Evolutionary conservation across 2,797 vertebrate species (phyloP), one percentile per base, ranked within the genome.

Genomic region (Hippopotamyrus pictus): DNA sequence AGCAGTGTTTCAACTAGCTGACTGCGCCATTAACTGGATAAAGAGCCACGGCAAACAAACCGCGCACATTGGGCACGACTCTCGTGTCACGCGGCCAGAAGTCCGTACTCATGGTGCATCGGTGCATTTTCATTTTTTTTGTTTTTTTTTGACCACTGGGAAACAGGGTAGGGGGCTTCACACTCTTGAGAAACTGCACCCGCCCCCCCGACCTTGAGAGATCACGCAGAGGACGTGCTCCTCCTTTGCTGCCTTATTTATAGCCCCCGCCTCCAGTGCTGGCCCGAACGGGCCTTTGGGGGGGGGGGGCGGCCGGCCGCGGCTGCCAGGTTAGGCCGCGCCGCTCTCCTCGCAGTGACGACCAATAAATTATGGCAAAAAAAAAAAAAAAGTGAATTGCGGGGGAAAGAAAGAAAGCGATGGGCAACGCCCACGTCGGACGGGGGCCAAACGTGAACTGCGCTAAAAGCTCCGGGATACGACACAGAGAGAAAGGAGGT

Each of bases 301-400:
- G 89, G 37, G 62, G 33, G 29, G 11, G 0, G 22, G 62, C 9
- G 29, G 88, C 19, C 6, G 50, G 25, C 33, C 12, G 17, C 37
- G 19, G 54, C 48, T 22, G 44, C 82, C 90, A 87, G 90, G 88
- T 90, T 87, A 90, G 88, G 22, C 59, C 5, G 51, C 9, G 44
- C 88, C 17, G 29, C 46, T 12, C 87, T 22, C 44, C 53, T 48
- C 41, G 2, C 76, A 7, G 59, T 76, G 51, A 83, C 65, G 22
- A 48, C 85, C 89, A 44, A 86, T 89, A 53, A 86, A 89, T 86
- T 69, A 86, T 5, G 1, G n/a, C 25, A 22, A 59, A 84, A 41
- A 37, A 8, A 44, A 44, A 79, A n/a, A 79, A 79, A 79, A 41
- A 79, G 65, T 33, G 65, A 69, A 69, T 69, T 69, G 65, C 25